phyloP scores from a whole-genome alignment of 2,113 vertebrate species.

The Cyphomyrus plagiostoma region DNA sequence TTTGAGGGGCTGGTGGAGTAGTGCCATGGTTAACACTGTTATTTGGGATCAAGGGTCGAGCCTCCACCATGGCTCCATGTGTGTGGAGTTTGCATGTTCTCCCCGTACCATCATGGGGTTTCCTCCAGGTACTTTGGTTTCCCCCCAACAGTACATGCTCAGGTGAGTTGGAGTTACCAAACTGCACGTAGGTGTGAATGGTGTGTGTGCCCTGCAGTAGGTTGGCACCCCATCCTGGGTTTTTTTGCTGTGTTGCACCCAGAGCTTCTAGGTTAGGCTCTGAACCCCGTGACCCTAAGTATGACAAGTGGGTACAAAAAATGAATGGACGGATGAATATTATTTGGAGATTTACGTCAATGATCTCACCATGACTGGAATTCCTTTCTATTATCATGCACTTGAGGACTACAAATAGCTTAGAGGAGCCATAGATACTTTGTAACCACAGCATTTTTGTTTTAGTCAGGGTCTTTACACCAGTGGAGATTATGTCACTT shows the following conservation, averaged over 20 bases:
- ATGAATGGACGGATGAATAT: background rate
- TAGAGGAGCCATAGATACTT: slow-evolving; percentile 13
- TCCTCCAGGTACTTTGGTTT: background rate
- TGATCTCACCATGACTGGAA: slow-evolving; percentile 32
- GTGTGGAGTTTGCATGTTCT: background rate
- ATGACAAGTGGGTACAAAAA: background rate
- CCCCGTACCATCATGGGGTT: background rate
- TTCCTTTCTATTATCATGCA: slow-evolving; percentile 29
- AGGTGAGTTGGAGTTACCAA: background rate
- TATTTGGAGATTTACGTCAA: slow-evolving; percentile 33
- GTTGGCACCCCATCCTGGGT: background rate
- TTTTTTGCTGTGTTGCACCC: background rate
- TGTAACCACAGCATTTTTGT: slow-evolving; percentile 28
- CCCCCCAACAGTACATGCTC: background rate
- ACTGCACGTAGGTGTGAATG: background rate
- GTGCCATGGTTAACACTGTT: background rate
- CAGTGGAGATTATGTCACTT: slow-evolving; percentile 32
- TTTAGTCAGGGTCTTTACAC: slow-evolving; percentile 26
- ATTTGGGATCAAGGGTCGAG: background rate
- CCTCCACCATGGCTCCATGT: background rate
- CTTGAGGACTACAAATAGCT: slow-evolving; percentile 30
- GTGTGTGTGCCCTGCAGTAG: background rate
- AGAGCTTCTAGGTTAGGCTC: background rate
- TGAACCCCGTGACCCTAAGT: background rate
- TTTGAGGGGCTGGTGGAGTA: background rate